Evolutionary conservation across 2,888 invertebrate species (phyloP), one percentile per base, ranked within the genome.

Genomic region (Dasypogon diadema): DNA sequence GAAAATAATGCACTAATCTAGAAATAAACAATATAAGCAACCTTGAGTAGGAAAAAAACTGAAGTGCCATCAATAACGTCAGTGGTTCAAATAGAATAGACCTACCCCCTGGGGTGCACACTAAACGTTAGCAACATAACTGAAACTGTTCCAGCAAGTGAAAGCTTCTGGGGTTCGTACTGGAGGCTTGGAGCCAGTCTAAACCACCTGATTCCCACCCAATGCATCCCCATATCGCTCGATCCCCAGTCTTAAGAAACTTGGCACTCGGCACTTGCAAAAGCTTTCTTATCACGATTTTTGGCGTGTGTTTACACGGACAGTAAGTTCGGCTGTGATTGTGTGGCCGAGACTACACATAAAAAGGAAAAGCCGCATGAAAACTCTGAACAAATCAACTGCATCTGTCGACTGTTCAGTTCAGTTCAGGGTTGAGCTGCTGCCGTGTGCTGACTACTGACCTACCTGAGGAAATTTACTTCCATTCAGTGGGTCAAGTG

Each of bases 361-460:
- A 77, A 77, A 77, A 58, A 65, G 70, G 76, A 58, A 77, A 77
- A 75, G 74, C 76, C 26, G 56, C 60, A 34, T 60, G 76, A 60
- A 77, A 75, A 70, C 34, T 65, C 51, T 34, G 54, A 37, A 54
- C 76, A 77, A 51, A 75, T 60, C 54, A 46, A 65, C 22, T 48
- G 22, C 16, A 48, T 65, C 46, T 37, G 65, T 48, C 26, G 26
- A 42, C 42, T 12, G n/a, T n/a, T 42, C n/a, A 8, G 42, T 42
- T 42, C 42, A 42, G 42, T 42, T 42, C 42, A 42, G 12, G n/a
- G 10, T 42, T 12, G 12, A 42, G 42, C n/a, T 42, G 42, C 16
- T 18, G 18, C 48, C 5, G 16, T 14, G 48, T 48, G 48, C 5
- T 16, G 18, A 21, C 51, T 16, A 18, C 34, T 34, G 6, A 51